Base-by-base conservation (phyloP, 2,888 invertebrate species). In the Dysmachus trigonus region DNA sequence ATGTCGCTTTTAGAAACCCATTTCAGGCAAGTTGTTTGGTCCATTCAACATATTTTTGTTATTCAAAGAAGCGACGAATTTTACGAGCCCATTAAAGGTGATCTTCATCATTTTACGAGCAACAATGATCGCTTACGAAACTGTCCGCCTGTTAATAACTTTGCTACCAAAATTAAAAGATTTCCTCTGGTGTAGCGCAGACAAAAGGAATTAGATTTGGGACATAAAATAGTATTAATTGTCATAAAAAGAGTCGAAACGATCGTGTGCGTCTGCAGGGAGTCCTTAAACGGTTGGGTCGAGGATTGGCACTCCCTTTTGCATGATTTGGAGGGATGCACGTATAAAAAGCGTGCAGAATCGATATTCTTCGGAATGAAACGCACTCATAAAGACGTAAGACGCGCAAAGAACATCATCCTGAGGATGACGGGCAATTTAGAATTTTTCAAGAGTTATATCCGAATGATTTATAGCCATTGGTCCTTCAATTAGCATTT, bases 61-160 rank as follows among this genome's bases (percentile, higher is more conserved):
- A 62, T 62, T 62, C 31, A 33, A 73, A 73, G 33, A 73, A 73
- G 33, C 27, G 73, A 73, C 2, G 33, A n/a, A n/a, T 73, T 73
- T 73, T 73, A 73, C 73, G 73, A 73, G 31, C 31, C 73, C 33
- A 73, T 73, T 73, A 73, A 73, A 73, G 33, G 73, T 73, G 73
- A 73, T 73, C 73, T 73, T 73, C n/a, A 73, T 73, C 31, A 33
- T 73, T 73, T 73, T 73, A 73, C 18, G 73, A 73, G n/a, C 33
- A 30, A 13, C 33, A n/a, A 73, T 73, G n/a, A 73, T 73, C 73
- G 31, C 33, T 73, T 31, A 73, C 15, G 31, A n/a, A 31, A 30
- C 73, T 30, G n/a, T 73, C 73, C 31, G 31, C 31, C 73, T 73
- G 31, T 31, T 73, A 73, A 73, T 73, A 73, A 33, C 62, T 62